Evolutionary conservation across 2,113 vertebrate genomes (phyloP).

Genomic region (Tiliqua scincoides): DNA sequence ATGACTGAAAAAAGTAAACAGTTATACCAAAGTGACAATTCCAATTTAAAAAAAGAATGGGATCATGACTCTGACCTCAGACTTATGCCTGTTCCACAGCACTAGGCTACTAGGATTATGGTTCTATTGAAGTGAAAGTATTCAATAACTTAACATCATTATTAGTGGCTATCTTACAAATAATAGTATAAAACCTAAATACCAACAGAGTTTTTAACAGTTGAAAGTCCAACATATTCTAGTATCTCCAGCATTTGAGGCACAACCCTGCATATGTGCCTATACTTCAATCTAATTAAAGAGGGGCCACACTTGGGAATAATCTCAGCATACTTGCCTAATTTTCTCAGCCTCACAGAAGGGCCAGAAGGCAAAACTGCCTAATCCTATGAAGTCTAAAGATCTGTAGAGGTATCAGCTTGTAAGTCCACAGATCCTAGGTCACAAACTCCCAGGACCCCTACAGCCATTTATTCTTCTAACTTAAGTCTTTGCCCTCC

Average conservation of each 20-base stretch:
- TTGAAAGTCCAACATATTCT: background rate
- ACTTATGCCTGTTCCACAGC: background rate
- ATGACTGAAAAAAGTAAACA: background rate
- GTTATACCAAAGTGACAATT: background rate
- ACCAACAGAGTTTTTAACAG: background rate
- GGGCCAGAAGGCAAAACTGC: background rate
- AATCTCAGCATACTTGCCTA: background rate
- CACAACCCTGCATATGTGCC: background rate
- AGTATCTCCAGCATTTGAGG: background rate
- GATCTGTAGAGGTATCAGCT: background rate
- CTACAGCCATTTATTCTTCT: background rate
- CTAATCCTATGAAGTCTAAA: background rate
- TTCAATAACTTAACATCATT: background rate
- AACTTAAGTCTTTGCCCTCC: background rate
- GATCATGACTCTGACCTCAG: background rate
- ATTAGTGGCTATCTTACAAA: background rate
- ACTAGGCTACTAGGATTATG: background rate
- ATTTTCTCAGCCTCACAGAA: background rate
- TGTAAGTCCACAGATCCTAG: background rate
- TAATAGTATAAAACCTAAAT: slow-evolving; percentile 4
- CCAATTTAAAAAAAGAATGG: background rate
- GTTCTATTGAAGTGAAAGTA: background rate
- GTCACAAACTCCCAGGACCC: background rate
- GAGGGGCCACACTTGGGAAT: background rate
- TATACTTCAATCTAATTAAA: slow-evolving; percentile 16